phyloP scores from a whole-genome alignment of 2,113 vertebrate species.

The Rallus limicola region DNA sequence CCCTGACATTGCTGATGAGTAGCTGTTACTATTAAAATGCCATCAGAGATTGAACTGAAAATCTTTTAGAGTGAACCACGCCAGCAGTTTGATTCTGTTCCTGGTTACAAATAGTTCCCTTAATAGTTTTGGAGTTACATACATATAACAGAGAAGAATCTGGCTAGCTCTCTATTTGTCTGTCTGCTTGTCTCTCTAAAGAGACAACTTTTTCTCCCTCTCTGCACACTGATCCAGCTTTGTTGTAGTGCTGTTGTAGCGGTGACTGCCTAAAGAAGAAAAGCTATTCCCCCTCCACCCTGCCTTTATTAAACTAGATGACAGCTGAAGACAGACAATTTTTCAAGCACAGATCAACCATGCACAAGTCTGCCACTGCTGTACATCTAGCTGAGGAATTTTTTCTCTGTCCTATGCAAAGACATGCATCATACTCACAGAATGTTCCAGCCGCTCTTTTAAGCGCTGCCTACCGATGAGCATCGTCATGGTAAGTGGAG shows the following conservation, averaged over 20 bases:
- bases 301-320: not conserved
- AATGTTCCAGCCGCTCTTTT: not conserved
- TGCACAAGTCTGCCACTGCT: not conserved
- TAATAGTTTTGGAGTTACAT: not conserved
- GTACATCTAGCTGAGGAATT: not conserved
- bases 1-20: constrained; percentile 50
- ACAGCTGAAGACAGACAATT: constrained; percentile 36
- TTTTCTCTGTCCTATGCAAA: not conserved
- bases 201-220: not conserved
- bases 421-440: not conserved
- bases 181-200: constrained; percentile 31
- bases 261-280: not conserved
- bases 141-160: not conserved
- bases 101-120: constrained; percentile 37
- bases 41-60: not conserved
- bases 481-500: rapidly evolving
- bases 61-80: not conserved
- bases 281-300: not conserved
- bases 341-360: not conserved
- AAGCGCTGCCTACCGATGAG: not conserved
- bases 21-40: not conserved
- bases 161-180: constrained; percentile 34
- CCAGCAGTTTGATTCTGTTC: not conserved
- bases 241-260: not conserved
- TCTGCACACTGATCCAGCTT: not conserved